phyloP scores from a whole-genome alignment of 2,888 invertebrate genomes.

The Abrostola triplasia region DNA sequence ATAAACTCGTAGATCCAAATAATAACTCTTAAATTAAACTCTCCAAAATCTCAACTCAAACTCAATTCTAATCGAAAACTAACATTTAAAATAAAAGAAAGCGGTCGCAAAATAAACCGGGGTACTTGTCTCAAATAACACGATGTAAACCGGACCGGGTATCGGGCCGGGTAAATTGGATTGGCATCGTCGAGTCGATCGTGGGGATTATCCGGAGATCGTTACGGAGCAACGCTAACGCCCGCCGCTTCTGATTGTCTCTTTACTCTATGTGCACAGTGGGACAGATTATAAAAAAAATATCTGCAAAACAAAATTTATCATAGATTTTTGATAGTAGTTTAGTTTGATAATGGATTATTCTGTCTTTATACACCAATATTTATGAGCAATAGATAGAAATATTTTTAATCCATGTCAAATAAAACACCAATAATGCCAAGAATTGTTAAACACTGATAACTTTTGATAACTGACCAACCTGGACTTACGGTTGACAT shows the following conservation, averaged over 20 bases:
- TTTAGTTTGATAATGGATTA: too few relatives aligned
- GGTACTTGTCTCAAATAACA: conserved; percentile 58
- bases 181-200: conserved; percentile 63
- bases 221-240: conserved; percentile 65
- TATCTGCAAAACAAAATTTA: too few relatives aligned
- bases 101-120: conserved; percentile 50
- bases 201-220: conserved; percentile 63
- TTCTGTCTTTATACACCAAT: too few relatives aligned
- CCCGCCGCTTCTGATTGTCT: conserved; percentile 70
- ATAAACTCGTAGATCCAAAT: too few relatives aligned
- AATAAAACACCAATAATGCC: too few relatives aligned
- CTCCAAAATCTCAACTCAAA: neutral
- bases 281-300: conserved; percentile 19
- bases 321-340: too few relatives aligned
- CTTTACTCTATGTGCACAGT: conserved; percentile 62
- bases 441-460: too few relatives aligned
- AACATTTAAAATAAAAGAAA: conserved; percentile 34
- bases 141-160: conserved; percentile 54
- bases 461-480: too few relatives aligned
- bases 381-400: too few relatives aligned
- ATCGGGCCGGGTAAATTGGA: conserved; percentile 68
- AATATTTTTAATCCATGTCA: too few relatives aligned
- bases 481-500: too few relatives aligned
- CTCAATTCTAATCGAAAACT: conserved; percentile 8
- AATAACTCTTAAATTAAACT: neutral